Conservation (phyloP, 2,113 vertebrate species). For the Serilophus lunatus region DNA sequence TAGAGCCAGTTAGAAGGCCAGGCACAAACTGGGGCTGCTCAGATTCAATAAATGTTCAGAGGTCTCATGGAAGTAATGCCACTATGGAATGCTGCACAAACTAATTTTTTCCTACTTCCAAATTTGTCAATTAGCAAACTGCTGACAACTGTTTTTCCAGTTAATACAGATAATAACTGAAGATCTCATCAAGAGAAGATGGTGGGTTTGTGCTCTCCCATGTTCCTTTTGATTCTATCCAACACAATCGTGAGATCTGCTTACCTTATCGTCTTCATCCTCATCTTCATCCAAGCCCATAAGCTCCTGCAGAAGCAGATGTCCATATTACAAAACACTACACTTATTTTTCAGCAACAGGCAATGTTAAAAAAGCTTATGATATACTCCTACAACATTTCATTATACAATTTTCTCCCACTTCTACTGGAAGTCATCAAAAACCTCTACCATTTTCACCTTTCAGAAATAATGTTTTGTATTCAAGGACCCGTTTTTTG, state of each 20-base stretch:
- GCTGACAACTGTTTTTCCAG: not conserved
- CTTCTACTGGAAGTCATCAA: not conserved
- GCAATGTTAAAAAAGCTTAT: not conserved
- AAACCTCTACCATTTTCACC: not conserved
- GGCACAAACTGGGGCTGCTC: not conserved
- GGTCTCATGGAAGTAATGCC: fast-evolving
- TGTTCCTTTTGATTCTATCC: not conserved
- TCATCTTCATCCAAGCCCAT: conserved; percentile 87
- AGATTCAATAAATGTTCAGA: not conserved
- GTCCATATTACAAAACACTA: conserved; percentile 9
- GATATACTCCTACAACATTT: not conserved
- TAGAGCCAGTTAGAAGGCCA: not conserved
- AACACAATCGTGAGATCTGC: not conserved
- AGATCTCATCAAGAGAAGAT: not conserved
- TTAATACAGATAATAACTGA: not conserved
- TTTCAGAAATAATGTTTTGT: not conserved
- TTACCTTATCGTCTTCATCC: conserved; percentile 94
- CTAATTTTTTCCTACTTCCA: not conserved
- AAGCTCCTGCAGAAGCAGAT: conserved; percentile 81
- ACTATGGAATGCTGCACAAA: not conserved
- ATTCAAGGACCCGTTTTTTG: not conserved
- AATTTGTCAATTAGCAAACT: not conserved
- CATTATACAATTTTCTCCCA: not conserved
- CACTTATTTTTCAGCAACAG: not conserved
- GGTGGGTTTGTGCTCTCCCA: not conserved